Base-by-base conservation (phyloP, 2,888 invertebrate species). In the Tipula helvola region DNA sequence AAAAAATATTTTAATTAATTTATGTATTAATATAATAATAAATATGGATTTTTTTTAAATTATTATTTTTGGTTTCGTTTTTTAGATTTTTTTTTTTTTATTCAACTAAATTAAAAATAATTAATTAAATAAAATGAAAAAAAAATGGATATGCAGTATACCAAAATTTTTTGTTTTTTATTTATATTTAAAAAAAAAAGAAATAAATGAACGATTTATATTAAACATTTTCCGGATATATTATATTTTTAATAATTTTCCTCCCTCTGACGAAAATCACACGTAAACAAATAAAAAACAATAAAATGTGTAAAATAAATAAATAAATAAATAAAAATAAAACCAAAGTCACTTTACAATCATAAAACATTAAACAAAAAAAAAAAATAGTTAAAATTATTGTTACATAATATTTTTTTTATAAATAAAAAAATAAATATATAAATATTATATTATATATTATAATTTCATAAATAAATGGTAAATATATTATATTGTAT, bases 101-200 rank as follows among this genome's bases (percentile, higher is more conserved):
- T 71, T 71, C 28, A 71, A 71, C 28, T 71, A 71, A 71, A 71
- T 71, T 71, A 71, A 84, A 84, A 84, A 84, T 84, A 84, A 84
- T 84, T 84, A 39, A 84, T 84, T 84, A 39, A 84, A 84, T 41
- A 84, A 84, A 84, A 16, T 84, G 41, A 84, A 39, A n/a, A 39
- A 84, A 84, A 84, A 84, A 42, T 85, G 85, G 85, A 85, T 85
- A 85, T 85, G 85, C 85, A 85, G 85, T 85, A 85, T 85, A 85
- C 85, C 85, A 85, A 85, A 85, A 12, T 42, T 44, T 85, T 85
- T 85, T 42, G 28, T 71, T 71, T 71, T 71, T 71, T 71, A 71
- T 71, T 71, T 71, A 57, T 57, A 71, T 71, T 71, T 71, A 71
- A 71, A 85, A 85, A 85, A 18, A 85, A 44, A 41, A 28, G 28